Evolutionary conservation across 2,797 vertebrate species (phyloP).

Genomic region (Aplochiton taeniatus): DNA sequence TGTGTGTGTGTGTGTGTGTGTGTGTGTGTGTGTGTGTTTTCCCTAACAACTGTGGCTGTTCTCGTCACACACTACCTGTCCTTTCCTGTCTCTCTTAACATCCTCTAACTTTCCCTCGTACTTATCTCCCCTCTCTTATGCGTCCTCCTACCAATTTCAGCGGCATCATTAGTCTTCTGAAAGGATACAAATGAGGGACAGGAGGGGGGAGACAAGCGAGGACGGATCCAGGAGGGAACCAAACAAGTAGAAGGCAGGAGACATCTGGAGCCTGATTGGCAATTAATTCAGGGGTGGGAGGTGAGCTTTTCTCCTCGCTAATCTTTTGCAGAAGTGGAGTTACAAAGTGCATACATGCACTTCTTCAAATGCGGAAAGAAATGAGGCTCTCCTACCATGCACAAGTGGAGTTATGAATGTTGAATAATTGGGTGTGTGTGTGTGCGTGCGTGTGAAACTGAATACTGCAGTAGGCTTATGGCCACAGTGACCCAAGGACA

Average conservation of each 20-base stretch:
- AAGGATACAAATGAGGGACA: slow-evolving; percentile 25
- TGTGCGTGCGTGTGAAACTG: not conserved
- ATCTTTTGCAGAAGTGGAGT: slow-evolving; percentile 21
- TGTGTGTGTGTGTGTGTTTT: not conserved
- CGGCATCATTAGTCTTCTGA: slow-evolving; percentile 47
- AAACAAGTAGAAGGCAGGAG: slow-evolving; percentile 32
- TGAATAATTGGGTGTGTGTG: not conserved
- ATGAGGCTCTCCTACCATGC: slow-evolving; percentile 21
- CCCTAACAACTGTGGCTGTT: no score
- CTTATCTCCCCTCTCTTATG: slow-evolving; percentile 9
- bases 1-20: slow-evolving; percentile 18
- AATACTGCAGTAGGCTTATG: no score
- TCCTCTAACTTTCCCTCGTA: slow-evolving; percentile 6
- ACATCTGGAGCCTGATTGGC: slow-evolving; percentile 57
- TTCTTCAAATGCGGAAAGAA: slow-evolving; percentile 27
- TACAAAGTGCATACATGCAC: no score
- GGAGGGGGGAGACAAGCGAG: not conserved
- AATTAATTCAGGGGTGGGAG: slow-evolving; percentile 62
- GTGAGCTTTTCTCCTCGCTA: slow-evolving; percentile 39
- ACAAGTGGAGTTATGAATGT: slow-evolving; percentile 16
- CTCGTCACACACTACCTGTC: not conserved
- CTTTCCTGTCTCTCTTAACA: slow-evolving; percentile 39
- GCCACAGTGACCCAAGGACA: slow-evolving; percentile 9
- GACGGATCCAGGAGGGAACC: not conserved
- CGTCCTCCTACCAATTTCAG: slow-evolving; percentile 54